phyloP scores from a whole-genome alignment of 2,797 vertebrate species.

The Typhlichthys eigenmanni region DNA sequence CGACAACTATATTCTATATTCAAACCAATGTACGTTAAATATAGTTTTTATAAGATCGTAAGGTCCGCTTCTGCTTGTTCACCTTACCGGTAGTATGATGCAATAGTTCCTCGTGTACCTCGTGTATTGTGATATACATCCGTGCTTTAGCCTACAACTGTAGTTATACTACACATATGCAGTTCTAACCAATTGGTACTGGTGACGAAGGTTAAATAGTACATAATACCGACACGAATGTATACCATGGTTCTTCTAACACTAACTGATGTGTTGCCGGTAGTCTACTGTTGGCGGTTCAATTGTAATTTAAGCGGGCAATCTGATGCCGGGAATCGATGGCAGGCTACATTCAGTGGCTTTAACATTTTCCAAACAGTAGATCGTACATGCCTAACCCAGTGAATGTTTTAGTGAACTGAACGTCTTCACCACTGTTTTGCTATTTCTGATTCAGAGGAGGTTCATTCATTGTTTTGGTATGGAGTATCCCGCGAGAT shows the following conservation, averaged over 20 bases:
- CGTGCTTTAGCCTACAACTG: too few species aligned
- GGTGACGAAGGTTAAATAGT: neutral
- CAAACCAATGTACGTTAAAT: too few species aligned
- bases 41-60: too few species aligned
- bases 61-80: neutral
- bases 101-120: constrained; percentile 52
- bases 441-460: fast-evolving
- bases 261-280: neutral
- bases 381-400: too few species aligned
- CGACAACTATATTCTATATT: too few species aligned
- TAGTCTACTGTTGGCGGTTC: neutral
- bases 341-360: too few species aligned
- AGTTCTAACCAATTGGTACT: fast-evolving
- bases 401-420: neutral
- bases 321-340: neutral
- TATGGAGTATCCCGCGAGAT: neutral
- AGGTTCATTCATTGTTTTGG: constrained; percentile 45
- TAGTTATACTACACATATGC: too few species aligned
- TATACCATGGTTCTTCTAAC: too few species aligned
- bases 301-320: constrained; percentile 31
- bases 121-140: too few species aligned
- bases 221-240: too few species aligned
- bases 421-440: neutral
- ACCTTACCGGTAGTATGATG: constrained; percentile 42
- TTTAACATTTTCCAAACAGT: too few species aligned